Base-by-base conservation (phyloP, 2,888 invertebrate genomes). In the Ametastegia equiseti region DNA sequence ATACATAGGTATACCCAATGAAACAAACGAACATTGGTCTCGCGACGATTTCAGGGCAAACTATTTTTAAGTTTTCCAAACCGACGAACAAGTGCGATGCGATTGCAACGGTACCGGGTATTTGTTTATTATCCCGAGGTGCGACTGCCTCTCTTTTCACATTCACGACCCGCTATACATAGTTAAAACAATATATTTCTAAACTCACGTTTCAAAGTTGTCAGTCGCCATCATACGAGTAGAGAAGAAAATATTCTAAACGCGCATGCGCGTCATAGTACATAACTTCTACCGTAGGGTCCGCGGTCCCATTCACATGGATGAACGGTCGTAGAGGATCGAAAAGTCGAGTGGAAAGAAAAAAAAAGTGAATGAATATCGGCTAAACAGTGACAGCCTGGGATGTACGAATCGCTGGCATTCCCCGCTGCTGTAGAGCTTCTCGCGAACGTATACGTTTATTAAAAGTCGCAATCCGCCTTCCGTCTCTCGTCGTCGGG, bases 151-250 rank as follows among this genome's bases (percentile, higher is more conserved):
- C 23, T 75, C 86, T 88, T 88, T 85, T 81, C 83, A 85, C 83
- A 60, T 36, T 33, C 77, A 79, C 69, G 77, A 15, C 33, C 57
- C 69, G 65, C 81, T 84, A 83, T 84, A 84, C 81, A 82, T 81
- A 79, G 60, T 47, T 81, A 81, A 84, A 82, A 87, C 88, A 88
- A 86, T 86, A 86, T 85, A 85, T 84, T 81, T 86, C 86, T 85
- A 88, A 89, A 90, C 89, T 91, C 89, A 89, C 90, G 88, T 91
- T 91, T 91, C 87, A 88, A 91, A 91, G 90, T 91, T 90, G 88
- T 88, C 88, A 88, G 90, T 90, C 90, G 90, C 90, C 90, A 91
- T 90, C 88, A 67, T 87, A 88, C 79, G 67, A 80, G 81, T 39
- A 69, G 79, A 80, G 79, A 36, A 57, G 78, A 79, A 54, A 87